Evolutionary conservation across 2,888 invertebrate genomes (phyloP).

Genomic region (Parthenolecanium corni): DNA sequence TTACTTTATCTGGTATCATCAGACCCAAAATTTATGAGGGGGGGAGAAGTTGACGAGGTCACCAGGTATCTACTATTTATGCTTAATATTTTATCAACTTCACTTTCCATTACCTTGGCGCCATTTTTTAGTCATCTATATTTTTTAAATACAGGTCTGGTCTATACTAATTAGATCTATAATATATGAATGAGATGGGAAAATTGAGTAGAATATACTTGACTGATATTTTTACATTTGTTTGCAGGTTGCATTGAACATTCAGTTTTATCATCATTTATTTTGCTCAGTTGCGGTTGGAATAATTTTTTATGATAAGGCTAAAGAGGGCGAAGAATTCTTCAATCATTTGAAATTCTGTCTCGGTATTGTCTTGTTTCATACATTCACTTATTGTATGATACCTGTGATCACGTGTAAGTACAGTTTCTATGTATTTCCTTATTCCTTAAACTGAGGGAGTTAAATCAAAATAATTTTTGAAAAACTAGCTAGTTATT

Average conservation of each 20-base stretch:
- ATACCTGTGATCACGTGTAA: conserved; percentile 56
- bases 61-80: too few relatives aligned
- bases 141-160: too few relatives aligned
- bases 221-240: too few relatives aligned
- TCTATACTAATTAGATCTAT: not conserved
- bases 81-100: not conserved
- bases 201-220: too few relatives aligned
- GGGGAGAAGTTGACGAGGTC: not conserved
- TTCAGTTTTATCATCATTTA: conserved; percentile 51
- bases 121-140: too few relatives aligned
- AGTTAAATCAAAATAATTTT: too few relatives aligned
- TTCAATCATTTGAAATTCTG: conserved; percentile 58
- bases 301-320: conserved; percentile 50
- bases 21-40: not conserved
- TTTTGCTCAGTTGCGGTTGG: conserved; percentile 49
- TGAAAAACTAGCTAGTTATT: too few relatives aligned
- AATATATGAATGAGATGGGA: too few relatives aligned
- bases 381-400: conserved; percentile 57
- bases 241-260: conserved; percentile 40
- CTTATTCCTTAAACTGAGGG: not conserved
- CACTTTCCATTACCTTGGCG: too few relatives aligned
- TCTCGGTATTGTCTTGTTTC: conserved; percentile 52
- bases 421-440: conserved; percentile 34
- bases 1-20: not conserved
- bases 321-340: conserved; percentile 53